Conservation (phyloP, 23 tunicate species). For the Pegea sp. region DNA sequence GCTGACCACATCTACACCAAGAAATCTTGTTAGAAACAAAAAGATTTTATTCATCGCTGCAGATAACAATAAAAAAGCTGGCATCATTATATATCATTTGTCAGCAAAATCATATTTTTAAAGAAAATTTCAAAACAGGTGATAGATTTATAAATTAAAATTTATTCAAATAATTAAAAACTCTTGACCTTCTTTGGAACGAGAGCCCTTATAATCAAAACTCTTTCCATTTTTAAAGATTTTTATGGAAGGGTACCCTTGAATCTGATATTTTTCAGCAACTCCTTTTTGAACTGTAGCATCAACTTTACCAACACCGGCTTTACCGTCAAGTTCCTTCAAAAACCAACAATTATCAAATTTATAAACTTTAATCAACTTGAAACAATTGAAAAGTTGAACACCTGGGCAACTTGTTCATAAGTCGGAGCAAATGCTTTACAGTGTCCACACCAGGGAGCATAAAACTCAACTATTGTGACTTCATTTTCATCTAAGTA, state of each 20-base stretch:
- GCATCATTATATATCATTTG: too few relatives aligned
- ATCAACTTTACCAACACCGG: slow-evolving; percentile 62
- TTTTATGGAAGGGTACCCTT: slow-evolving; percentile 67
- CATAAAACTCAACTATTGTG: slow-evolving; percentile 72
- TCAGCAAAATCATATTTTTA: too few relatives aligned
- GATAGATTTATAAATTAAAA: too few relatives aligned
- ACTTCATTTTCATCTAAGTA: slow-evolving; percentile 58
- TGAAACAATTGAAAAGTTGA: not conserved
- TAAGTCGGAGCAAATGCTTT: slow-evolving; percentile 75
- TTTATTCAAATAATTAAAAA: not conserved
- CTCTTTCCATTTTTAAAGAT: slow-evolving; percentile 40
- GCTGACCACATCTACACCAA: slow-evolving; percentile 34
- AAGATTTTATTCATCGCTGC: not conserved
- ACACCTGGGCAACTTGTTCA: slow-evolving; percentile 78
- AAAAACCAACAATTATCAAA: too few relatives aligned
- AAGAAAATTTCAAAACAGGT: too few relatives aligned
- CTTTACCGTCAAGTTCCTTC: slow-evolving; percentile 46
- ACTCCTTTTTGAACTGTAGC: slow-evolving; percentile 42
- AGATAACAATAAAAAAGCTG: not conserved
- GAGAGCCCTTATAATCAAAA: slow-evolving; percentile 44
- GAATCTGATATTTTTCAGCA: slow-evolving; percentile 30
- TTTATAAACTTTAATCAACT: too few relatives aligned
- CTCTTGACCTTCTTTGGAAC: slow-evolving; percentile 45
- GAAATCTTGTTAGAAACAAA: not conserved
- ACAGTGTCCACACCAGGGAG: slow-evolving; percentile 98